Evolutionary conservation across 1,140 invertebrate genomes (phyloP).

Genomic region (Zaprionus gabonicus): DNA sequence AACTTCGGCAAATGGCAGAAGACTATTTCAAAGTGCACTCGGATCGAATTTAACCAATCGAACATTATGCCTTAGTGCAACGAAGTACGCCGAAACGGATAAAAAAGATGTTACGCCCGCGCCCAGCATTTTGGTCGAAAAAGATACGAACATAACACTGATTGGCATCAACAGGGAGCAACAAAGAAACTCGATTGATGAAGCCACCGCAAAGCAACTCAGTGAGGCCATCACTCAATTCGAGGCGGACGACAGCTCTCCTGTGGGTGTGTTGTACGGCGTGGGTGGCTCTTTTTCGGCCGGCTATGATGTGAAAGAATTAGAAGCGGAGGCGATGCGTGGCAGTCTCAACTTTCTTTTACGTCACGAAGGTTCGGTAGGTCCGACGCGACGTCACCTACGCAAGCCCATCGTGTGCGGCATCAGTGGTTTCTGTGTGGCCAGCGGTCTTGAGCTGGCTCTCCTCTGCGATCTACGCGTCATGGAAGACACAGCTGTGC

Average conservation of each 20-base stretch:
- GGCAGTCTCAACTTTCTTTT: slow-evolving; percentile 72
- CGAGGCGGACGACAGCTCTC: slow-evolving; percentile 89
- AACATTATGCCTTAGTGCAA: slow-evolving; percentile 17
- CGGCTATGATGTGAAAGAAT: slow-evolving; percentile 92
- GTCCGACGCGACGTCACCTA: slow-evolving; percentile 87
- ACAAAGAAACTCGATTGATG: slow-evolving; percentile 92
- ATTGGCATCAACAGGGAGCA: slow-evolving; percentile 94
- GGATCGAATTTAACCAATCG: slow-evolving; percentile 18
- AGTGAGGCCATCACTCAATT: slow-evolving; percentile 90
- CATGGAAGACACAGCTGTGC: slow-evolving; percentile 92
- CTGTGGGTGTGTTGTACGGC: slow-evolving; percentile 93
- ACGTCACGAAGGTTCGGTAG: slow-evolving; percentile 81
- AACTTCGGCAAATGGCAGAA: slow-evolving; percentile 11
- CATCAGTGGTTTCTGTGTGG: slow-evolving; percentile 94
- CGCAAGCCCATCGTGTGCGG: slow-evolving; percentile 94
- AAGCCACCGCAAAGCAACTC: slow-evolving; percentile 88
- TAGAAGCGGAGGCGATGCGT: slow-evolving; percentile 77
- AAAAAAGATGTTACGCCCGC: neutral
- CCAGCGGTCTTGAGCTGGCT: slow-evolving; percentile 94
- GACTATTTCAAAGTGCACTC: slow-evolving; percentile 23
- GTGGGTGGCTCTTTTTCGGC: slow-evolving; percentile 95
- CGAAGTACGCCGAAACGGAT: slow-evolving; percentile 8
- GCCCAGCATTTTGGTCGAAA: slow-evolving; percentile 75
- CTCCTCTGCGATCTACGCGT: slow-evolving; percentile 95
- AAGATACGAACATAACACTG: slow-evolving; percentile 87